Base-by-base conservation (phyloP, 2,888 invertebrate species). In the Rotaria magnacalcarata region DNA sequence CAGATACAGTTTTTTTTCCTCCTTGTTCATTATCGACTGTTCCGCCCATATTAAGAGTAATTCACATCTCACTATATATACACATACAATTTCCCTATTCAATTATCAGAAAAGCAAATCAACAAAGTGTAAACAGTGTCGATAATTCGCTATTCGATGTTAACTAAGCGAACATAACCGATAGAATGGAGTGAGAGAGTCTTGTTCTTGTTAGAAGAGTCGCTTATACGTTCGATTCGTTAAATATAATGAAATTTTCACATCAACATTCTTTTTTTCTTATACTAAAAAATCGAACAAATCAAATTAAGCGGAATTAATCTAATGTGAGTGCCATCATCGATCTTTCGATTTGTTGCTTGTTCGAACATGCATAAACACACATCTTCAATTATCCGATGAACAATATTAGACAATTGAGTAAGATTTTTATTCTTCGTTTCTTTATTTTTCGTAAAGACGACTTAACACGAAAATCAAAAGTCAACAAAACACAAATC, bases 351-450 rank as follows among this genome's bases (percentile, higher is more conserved):
- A 67, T 67, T 67, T 67, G 34, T 67, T 67, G 34, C 34, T 67
- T 67, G 67, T 67, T 67, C 67, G 67, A 67, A 67, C 67, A 67
- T 67, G 67, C 67, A 67, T 67, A 67, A 67, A 67, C 6, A 67
- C 34, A 34, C 34, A 67, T 67, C 67, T 41, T 67, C 19, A 34
- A 34, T 67, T 67, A 67, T 67, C 67, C 67, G 67, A 67, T 67
- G 67, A 67, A 67, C 67, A 67, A 67, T 67, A 67, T 67, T 67
- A 67, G 67, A 67, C 67, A 67, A 67, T 67, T 67, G 67, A 67
- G 34, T 67, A 34, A 67, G 10, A 67, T 50, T 50, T 14, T 52
- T 52, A 8, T 52, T 52, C 1, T 52, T 52, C 52, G 3, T 52
- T 27, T 67, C 50, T 50, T 50, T 50, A 50, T 34, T 34, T 67